Evolutionary conservation across 1,140 invertebrate species (phyloP), one percentile per base, ranked within the genome.

Genomic region (Eupristina koningsbergeri): DNA sequence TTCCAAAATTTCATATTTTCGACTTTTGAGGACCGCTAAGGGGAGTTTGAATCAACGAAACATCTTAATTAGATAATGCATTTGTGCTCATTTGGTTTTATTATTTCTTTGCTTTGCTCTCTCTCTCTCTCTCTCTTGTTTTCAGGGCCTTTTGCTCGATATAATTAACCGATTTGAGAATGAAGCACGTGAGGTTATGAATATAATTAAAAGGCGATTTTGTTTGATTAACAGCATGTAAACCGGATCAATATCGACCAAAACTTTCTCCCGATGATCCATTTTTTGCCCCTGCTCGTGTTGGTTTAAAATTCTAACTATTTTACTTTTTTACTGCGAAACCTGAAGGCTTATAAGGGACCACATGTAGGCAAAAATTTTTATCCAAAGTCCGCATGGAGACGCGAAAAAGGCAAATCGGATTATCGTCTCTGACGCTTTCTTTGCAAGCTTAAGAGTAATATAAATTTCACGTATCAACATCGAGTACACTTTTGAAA

Each of bases 401-500:
- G 69, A 81, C 69, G 80, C 80, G 53, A 64, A 74, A 47, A 69
- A 41, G 69, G 36, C 80, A 81, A 81, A 81, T 81, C 69, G 69
- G 80, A 81, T 81, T 74, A 81, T 58, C 69, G 26, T 39, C 45
- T 61, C 53, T 74, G 34, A 34, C n/a, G 8, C 26, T 61, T 80
- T 81, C 71, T 81, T 81, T 81, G 61, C 80, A 69, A 81, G 47
- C 64, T 81, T 74, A 81, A 47, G 50, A 74, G 50, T 73, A 71
- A 80, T 50, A 45, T n/a, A 71, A 36, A 63, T 58, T 73, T 73
- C 80, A 73, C 80, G 69, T 50, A 5, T 50, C 45, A 69, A 74
- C 69, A 50, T 81, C 69, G 80, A 81, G 31, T 36, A 0, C 39
- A 50, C 74, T 36, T 58, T 58, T 74, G 31, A 76, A 61, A 58